phyloP scores from a whole-genome alignment of 2,888 invertebrate species.

The Stegana nigrithorax region DNA sequence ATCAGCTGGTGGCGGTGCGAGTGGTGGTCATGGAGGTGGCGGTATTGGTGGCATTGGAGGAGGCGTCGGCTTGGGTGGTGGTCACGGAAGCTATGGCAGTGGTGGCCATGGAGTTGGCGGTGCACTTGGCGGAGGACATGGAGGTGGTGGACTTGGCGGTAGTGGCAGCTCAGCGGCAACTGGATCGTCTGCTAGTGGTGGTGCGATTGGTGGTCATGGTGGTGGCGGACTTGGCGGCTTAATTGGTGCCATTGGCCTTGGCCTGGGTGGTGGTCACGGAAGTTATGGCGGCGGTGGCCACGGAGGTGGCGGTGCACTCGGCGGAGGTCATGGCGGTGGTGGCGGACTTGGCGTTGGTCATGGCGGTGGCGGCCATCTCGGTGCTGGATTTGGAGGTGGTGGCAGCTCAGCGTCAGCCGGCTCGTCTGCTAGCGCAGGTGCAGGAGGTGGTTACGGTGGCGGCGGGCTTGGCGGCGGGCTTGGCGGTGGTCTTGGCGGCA shows the following conservation, averaged over 20 bases:
- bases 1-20: not conserved
- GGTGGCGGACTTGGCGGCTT: conserved; percentile 30
- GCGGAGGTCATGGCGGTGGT: conserved; percentile 15
- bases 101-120: conserved; percentile 13
- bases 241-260: conserved; percentile 25
- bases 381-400: conserved; percentile 11
- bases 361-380: not conserved
- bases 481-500: not conserved
- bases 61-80: conserved; percentile 6
- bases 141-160: conserved; percentile 30
- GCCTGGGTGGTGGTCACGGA: conserved; percentile 10
- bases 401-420: not conserved
- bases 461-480: conserved; percentile 8
- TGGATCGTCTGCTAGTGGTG: not conserved
- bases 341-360: conserved; percentile 18
- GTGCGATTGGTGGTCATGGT: conserved; percentile 23
- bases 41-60: conserved; percentile 5
- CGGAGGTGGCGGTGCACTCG: not conserved
- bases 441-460: not conserved
- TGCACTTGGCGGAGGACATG: conserved; percentile 12
- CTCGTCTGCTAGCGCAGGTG: not conserved
- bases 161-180: not conserved
- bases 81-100: not conserved
- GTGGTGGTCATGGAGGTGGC: conserved; percentile 13
- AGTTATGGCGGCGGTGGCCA: too few species aligned